phyloP scores from a whole-genome alignment of 2,888 invertebrate species.

The Lycophotia porphyrea region DNA sequence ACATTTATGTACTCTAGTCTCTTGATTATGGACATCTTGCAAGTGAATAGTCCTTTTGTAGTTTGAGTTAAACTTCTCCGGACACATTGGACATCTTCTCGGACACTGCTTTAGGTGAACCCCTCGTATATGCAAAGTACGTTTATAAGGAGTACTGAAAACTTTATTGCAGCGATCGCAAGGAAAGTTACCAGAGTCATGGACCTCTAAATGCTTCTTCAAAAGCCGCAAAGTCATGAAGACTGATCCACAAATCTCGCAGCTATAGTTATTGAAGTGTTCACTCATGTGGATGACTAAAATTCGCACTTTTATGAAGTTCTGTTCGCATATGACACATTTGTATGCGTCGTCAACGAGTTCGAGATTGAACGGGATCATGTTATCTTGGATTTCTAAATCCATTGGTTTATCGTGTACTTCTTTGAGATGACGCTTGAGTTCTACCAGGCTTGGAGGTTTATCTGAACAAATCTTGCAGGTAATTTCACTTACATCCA shows the following conservation, averaged over 20 bases:
- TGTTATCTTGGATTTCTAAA: constrained; percentile 83
- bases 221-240: constrained; percentile 86
- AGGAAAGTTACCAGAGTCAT: constrained; percentile 84
- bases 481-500: constrained; percentile 81
- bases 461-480: constrained; percentile 81
- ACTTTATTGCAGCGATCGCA: constrained; percentile 85
- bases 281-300: constrained; percentile 88
- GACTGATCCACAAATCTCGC: constrained; percentile 86
- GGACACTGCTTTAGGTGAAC: constrained; percentile 86
- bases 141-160: constrained; percentile 84
- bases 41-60: constrained; percentile 86
- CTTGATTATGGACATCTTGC: constrained; percentile 86
- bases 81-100: constrained; percentile 85
- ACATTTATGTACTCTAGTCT: constrained; percentile 86
- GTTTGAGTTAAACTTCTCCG: constrained; percentile 86
- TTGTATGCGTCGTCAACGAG: constrained; percentile 76
- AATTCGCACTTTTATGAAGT: constrained; percentile 84
- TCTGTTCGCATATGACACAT: constrained; percentile 84
- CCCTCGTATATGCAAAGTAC: constrained; percentile 83
- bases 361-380: constrained; percentile 85
- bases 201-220: constrained; percentile 86
- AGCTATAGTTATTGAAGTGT: constrained; percentile 87
- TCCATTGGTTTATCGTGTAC: constrained; percentile 81
- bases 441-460: constrained; percentile 73
- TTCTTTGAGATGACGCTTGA: constrained; percentile 83